These are phyloP conservation scores for Periophthalmus modestus DNA, from an alignment of 2,113 vertebrate genomes.

Conservation along the genomic window DNA sequence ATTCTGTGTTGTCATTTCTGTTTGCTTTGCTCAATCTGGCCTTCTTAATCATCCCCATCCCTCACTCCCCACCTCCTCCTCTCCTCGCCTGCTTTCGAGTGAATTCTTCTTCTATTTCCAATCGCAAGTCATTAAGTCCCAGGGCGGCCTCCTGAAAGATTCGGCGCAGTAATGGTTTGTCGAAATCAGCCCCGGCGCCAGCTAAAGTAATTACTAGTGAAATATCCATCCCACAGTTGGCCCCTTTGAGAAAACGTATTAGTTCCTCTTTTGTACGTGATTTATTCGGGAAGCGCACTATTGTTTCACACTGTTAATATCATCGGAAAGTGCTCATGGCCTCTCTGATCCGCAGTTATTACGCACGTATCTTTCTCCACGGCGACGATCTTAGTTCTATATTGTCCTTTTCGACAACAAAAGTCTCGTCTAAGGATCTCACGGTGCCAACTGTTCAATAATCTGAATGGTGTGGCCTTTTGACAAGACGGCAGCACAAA, in stretches of 20 bases:
- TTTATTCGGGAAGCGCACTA: conserved; percentile 35
- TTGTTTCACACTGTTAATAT: conserved; percentile 37
- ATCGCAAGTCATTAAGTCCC: conserved; percentile 58
- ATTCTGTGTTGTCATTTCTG: conserved; percentile 30
- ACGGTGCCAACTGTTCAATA: conserved; percentile 2
- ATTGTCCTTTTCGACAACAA: conserved; percentile 16
- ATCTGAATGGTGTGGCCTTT: conserved; percentile 16
- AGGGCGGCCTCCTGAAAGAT: conserved; percentile 44
- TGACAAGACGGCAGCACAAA: conserved; percentile 1
- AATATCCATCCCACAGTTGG: conserved; percentile 49
- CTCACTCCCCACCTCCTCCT: conserved; percentile 34
- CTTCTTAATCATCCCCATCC: conserved; percentile 43
- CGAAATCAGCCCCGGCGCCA: conserved; percentile 46
- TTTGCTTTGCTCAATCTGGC: conserved; percentile 47
- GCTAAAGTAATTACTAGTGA: conserved; percentile 50
- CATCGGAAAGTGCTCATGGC: conserved; percentile 33
- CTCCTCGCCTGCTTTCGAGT: conserved; percentile 10
- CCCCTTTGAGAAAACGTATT: conserved; percentile 52
- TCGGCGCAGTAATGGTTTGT: conserved; percentile 50
- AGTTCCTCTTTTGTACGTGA: conserved; percentile 43
- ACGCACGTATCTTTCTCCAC: conserved; percentile 10
- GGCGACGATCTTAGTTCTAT: conserved; percentile 9
- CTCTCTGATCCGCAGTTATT: conserved; percentile 15
- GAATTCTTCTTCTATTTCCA: conserved; percentile 31
- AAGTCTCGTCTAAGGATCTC: not conserved